Evolutionary conservation across 2,888 invertebrate genomes (phyloP).

Genomic region (Crioceris asparagi): DNA sequence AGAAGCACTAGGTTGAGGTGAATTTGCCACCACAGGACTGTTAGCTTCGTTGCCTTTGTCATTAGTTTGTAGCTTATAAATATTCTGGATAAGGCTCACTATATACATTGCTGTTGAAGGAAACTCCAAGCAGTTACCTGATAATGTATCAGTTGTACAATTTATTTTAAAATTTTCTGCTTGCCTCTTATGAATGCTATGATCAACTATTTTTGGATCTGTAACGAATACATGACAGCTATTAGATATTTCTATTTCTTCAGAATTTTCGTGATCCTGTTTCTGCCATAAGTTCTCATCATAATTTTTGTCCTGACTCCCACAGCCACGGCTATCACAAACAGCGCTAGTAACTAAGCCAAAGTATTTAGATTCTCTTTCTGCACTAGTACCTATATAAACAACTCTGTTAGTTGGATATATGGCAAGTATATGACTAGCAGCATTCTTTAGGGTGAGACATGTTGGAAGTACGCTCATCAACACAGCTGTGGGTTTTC

Average conservation of each 20-base stretch:
- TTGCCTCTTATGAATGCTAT: conserved; percentile 66
- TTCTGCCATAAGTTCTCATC: conserved; percentile 22
- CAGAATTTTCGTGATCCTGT: conserved; percentile 34
- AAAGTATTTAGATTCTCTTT: conserved; percentile 85
- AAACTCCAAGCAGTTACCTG: conserved; percentile 78
- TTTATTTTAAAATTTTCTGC: conserved; percentile 75
- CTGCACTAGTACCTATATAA: conserved; percentile 82
- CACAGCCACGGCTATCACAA: conserved; percentile 32
- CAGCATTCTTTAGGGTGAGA: conserved; percentile 66
- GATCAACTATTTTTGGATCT: conserved; percentile 75
- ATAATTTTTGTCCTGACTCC: conserved; percentile 15
- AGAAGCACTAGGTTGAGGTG: conserved; percentile 80
- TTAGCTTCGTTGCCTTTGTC: conserved; percentile 32
- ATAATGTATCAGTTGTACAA: conserved; percentile 71
- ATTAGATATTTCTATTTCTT: conserved; percentile 57
- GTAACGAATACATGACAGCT: conserved; percentile 94
- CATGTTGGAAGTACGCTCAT: conserved; percentile 76
- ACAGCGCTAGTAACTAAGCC: conserved; percentile 83
- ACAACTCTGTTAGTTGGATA: conserved; percentile 79
- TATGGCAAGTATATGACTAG: conserved; percentile 70
- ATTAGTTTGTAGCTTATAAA: conserved; percentile 53
- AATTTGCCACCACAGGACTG: conserved; percentile 54
- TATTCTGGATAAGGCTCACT: conserved; percentile 59
- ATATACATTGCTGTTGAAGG: conserved; percentile 75
- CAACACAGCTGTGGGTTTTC: conserved; percentile 73